These are phyloP conservation scores for Orbicella faveolata DNA, from an alignment of 64 coral and sea anemone species.

Conservation along the genomic window DNA sequence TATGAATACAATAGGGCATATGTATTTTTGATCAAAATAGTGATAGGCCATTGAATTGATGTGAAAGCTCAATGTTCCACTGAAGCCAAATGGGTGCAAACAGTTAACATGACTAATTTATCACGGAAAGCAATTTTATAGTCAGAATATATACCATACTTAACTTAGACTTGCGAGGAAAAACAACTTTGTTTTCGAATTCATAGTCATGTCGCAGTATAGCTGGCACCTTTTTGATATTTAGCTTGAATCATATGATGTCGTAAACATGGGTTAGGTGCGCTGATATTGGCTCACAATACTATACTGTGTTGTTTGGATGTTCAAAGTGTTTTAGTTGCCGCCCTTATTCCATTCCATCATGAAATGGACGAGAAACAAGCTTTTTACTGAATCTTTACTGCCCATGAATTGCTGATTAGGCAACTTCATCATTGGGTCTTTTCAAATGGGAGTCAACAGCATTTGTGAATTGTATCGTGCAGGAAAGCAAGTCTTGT, in stretches of 20 bases:
- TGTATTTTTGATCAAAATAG: background rate
- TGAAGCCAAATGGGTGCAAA: background rate
- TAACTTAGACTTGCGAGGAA: background rate
- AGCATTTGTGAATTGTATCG: background rate
- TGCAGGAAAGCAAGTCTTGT: slow-evolving; percentile 4
- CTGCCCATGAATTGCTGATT: background rate
- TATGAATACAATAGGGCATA: background rate
- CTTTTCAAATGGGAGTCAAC: background rate
- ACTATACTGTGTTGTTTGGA: background rate
- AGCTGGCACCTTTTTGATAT: slow-evolving; percentile 1
- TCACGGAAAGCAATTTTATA: too few species aligned
- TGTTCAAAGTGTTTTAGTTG: background rate
- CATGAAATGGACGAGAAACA: background rate
- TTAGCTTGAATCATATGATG: background rate
- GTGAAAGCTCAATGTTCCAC: background rate
- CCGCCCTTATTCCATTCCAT: background rate
- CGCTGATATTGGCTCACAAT: background rate
- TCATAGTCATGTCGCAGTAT: background rate
- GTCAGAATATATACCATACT: too few species aligned
- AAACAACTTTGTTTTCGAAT: background rate
- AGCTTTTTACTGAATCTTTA: too few species aligned
- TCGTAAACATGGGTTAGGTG: background rate
- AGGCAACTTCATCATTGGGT: background rate
- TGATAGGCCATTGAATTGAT: slow-evolving; percentile 1
- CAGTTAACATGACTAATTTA: too few species aligned